phyloP scores from a whole-genome alignment of 2,888 invertebrate genomes.

The Thyatira batis region DNA sequence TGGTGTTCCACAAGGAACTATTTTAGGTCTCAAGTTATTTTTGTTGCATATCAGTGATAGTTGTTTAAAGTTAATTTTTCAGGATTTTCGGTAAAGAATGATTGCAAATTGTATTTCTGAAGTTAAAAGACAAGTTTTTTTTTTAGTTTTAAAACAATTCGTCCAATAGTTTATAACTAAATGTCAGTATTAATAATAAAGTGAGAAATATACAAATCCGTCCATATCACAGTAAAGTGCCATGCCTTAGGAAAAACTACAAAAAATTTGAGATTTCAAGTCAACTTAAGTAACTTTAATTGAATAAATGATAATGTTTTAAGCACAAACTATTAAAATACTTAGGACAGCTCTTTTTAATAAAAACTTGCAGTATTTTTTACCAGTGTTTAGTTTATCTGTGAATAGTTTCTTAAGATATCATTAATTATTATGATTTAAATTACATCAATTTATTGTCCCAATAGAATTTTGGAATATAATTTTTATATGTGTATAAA shows the following conservation, averaged over 20 bases:
- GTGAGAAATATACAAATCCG: background rate
- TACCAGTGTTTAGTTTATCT: background rate
- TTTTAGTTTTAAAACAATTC: background rate
- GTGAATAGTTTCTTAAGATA: background rate
- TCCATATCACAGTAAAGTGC: background rate
- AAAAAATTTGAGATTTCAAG: background rate
- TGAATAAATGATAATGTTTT: background rate
- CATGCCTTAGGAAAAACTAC: background rate
- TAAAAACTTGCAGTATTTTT: background rate
- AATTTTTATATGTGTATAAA: background rate
- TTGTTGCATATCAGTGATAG: background rate
- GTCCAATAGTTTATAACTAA: background rate
- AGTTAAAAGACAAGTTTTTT: background rate
- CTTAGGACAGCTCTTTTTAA: background rate
- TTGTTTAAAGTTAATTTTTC: too few species aligned
- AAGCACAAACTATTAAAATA: background rate
- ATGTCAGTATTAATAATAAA: background rate
- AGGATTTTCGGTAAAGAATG: too few species aligned
- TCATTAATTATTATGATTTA: background rate
- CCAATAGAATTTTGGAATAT: background rate
- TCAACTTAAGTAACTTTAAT: background rate
- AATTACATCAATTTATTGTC: background rate
- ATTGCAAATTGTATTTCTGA: background rate
- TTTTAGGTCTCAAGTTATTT: background rate
- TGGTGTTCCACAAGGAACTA: background rate